Base-by-base conservation (phyloP, 2,113 vertebrate species). In the Coptodon rendalli region DNA sequence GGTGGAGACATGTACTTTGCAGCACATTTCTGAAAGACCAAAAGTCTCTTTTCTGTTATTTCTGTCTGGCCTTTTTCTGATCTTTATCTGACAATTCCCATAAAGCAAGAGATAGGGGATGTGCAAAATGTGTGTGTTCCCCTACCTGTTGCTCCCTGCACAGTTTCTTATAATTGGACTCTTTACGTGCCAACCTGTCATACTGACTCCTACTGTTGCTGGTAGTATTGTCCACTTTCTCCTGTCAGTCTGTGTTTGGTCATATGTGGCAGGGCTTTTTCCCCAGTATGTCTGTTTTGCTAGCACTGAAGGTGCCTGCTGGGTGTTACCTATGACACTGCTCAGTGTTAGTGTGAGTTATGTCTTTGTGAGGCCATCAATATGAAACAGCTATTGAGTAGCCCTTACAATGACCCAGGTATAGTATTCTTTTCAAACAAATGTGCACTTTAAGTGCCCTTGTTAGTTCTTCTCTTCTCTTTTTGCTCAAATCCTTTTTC, bases 161-260 rank as follows among this genome's bases (percentile, higher is more conserved):
- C 89, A 88, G 54, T 85, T 86, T 81, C 85, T 88, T 56, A 82
- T 94, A 91, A 94, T 86, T 89, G 86, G 86, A 52, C 88, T 89
- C 63, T 22, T 79, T 86, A 85, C 76, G 63, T 80, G 52, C 40
- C 91, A 88, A 89, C 89, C 86, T 91, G 89, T 89, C 91, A 89
- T 50, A 81, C 63, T 40, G 88, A 80, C 80, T 85, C 56, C 54
- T 61, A 24, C 50, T 83, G 86, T 85, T 19, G 14, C 83, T 85
- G 83, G 78, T 84, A 61, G 87, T 88, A 83, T 87, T 78, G 22
- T 85, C 89, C 43, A 34, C 79, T 81, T 54, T 48, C 54, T 87
- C 10, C 80, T 87, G 87, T 88, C 94, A 93, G 76, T 90, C 83
- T 71, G 61, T 81, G 82, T 90, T 92, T 68, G 82, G 52, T n/a